Evolutionary conservation across 2,888 invertebrate species (phyloP), one percentile per base, ranked within the genome.

Genomic region (Phanerotoma sp.): DNA sequence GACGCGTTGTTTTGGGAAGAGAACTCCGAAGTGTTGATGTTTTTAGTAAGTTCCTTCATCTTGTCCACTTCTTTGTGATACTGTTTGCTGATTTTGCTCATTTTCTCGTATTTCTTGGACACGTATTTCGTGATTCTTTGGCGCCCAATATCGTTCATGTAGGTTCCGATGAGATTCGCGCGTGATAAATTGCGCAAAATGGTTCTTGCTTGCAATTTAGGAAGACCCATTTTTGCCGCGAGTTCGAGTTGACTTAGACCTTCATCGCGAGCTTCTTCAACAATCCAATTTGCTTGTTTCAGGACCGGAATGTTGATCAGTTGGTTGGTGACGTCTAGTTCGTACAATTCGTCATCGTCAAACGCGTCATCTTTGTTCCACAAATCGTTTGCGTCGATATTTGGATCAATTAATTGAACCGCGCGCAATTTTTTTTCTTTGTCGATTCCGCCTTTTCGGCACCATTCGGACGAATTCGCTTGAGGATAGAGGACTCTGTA

Each of bases 401-500:
- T 75, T 1, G 84, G 83, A 73, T 85, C 79, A n/a, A 82, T 73
- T 21, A 88, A 72, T 64, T 81, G 80, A 6, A 85, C 71, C 38
- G 81, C 79, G 51, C 79, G 74, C 5, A 86, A 69, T 1, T 69
- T 66, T 62, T 81, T 81, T 62, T 84, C 84, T 54, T 75, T 78
- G 3, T 71, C 67, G 9, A 66, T 38, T 59, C 68, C 67, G 51
- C 72, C 74, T 67, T 83, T 84, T 10, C 71, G 69, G 58, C 78
- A 79, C 79, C 81, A 85, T 66, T 86, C 83, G 5, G 68, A 68
- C 30, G 73, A 69, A 4, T 72, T 61, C 1, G 85, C 83, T 62
- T 84, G 73, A 13, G 86, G 86, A 73, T 83, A 83, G 10, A 85
- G 64, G 5, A 79, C 77, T 62, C 83, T 78, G 63, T 83, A 85